Base-by-base conservation (phyloP, 2,888 invertebrate genomes). In the Junonia oenone region DNA sequence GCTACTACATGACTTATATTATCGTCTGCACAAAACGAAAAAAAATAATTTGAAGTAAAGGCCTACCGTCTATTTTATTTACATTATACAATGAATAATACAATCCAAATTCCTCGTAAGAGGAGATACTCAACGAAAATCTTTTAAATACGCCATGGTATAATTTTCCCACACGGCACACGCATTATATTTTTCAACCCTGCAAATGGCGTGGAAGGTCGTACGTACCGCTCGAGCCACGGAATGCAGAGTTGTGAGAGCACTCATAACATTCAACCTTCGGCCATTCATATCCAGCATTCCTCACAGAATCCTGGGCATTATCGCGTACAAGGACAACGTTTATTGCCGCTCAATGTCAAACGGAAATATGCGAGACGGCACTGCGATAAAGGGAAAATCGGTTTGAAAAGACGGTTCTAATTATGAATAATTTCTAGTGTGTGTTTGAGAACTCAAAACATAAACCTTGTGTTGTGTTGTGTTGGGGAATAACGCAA, bases 201-300 rank as follows among this genome's bases (percentile, higher is more conserved):
- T 19, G 11, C n/a, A 40, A 6, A 33, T n/a, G n/a, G 6, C 19
- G 8, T 40, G 19, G 19, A 27, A 40, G 40, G 50, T 15, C 27
- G 14, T 6, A 6, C 26, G 45, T 22, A 37, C 22, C 33, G 14
- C 15, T 31, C n/a, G 53, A 53, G 35, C 26, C 38, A 47, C 15
- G 59, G 63, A 58, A 59, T 58, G 57, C 29, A 17, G 33, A 51
- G 56, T 35, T 51, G 51, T 61, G 54, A 55, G 51, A 45, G 11
- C 48, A 55, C 45, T 51, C 45, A 51, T 57, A 58, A 61, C 53
- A 52, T 58, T 50, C 47, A 52, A 56, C 55, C 56, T 63, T 40
- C 38, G 38, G 17, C 38, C 38, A 40, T 40, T 40, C 56, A 56
- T 52, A 47, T 59, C 49, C 47, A 29, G 45, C 56, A 57, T 59